Percentiles rank a stretch among this genome's conserved stretches.
Conservation (phyloP, 2,113 vertebrate species). For the Erinaceus europaeus region DNA sequence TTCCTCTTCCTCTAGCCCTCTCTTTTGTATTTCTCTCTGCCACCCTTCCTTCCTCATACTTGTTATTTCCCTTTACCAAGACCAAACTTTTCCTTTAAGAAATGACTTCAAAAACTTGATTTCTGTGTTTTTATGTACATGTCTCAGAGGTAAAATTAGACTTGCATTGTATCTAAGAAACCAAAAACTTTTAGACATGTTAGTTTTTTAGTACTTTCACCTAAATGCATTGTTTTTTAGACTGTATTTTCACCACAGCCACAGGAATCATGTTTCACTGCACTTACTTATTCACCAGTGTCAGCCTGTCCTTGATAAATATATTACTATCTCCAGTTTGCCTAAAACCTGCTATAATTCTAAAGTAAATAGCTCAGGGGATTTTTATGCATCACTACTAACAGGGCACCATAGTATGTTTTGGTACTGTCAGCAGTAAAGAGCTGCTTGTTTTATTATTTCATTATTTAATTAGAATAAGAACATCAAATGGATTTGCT, state of each 20-base stretch:
- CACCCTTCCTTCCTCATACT: background rate
- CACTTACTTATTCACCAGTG: conserved; percentile 45
- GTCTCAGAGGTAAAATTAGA: conserved; percentile 9
- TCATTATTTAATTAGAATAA: conserved; percentile 70
- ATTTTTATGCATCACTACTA: conserved; percentile 84
- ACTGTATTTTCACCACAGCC: conserved; percentile 68
- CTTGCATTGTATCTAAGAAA: background rate
- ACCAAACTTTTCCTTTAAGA: conserved; percentile 17
- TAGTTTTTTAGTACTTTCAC: conserved; percentile 30
- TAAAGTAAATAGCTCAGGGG: conserved; percentile 85
- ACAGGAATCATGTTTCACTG: conserved; percentile 63
- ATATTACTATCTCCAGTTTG: conserved; percentile 74
- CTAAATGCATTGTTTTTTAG: conserved; percentile 38
- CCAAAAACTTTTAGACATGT: background rate
- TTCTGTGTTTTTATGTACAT: conserved; percentile 29
- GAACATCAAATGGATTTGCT: conserved; percentile 76
- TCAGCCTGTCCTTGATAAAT: conserved; percentile 70
- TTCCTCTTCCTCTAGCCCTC: background rate
- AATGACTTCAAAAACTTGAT: background rate
- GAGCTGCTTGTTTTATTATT: conserved; percentile 72
- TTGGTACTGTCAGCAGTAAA: conserved; percentile 81
- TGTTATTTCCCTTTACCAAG: background rate
- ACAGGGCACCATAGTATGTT: conserved; percentile 82
- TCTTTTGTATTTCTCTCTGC: background rate
- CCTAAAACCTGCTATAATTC: conserved; percentile 80